A percentile compares a stretch with the other conserved stretches of the same genome.
These are phyloP conservation scores for Aphidius colemani DNA, from an alignment of 2,888 invertebrate species.

Conservation along the genomic window DNA sequence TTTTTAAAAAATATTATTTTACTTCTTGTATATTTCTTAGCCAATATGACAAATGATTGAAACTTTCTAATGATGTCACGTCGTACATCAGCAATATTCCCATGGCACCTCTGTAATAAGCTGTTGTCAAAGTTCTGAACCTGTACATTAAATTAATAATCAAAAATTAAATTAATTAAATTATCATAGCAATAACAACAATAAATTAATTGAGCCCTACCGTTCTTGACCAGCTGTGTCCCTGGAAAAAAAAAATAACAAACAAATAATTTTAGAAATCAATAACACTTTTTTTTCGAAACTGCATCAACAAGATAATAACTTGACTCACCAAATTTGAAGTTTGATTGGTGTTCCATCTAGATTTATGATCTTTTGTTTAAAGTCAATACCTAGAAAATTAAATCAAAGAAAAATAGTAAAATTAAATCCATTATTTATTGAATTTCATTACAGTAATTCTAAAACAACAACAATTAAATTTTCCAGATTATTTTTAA, in stretches of 20 bases:
- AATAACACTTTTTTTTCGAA: slow-evolving; percentile 1
- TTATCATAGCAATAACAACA: too few relatives aligned
- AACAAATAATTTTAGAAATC: neutral
- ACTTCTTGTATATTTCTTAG: slow-evolving; percentile 89
- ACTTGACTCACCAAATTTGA: slow-evolving; percentile 67
- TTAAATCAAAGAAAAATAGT: neutral
- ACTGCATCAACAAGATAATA: slow-evolving; percentile 17
- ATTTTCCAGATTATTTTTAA: too few relatives aligned
- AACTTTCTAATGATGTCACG: slow-evolving; percentile 87
- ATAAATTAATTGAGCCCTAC: neutral
- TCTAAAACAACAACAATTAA: too few relatives aligned
- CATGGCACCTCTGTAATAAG: slow-evolving; percentile 89
- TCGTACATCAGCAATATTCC: slow-evolving; percentile 91
- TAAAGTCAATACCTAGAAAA: slow-evolving; percentile 83
- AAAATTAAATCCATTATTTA: too few relatives aligned
- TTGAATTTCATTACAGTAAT: too few relatives aligned
- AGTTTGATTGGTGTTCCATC: slow-evolving; percentile 85
- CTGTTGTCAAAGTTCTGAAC: slow-evolving; percentile 83
- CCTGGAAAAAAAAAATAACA: slow-evolving; percentile 62
- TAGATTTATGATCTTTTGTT: slow-evolving; percentile 85
- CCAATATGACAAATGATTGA: slow-evolving; percentile 89
- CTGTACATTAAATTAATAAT: too few relatives aligned
- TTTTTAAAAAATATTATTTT: slow-evolving; percentile 18
- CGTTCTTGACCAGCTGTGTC: slow-evolving; percentile 82
- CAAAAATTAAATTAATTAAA: too few relatives aligned